Percentiles rank a stretch among this genome's conserved stretches.
phyloP scores from a whole-genome alignment of 2,888 invertebrate species.

The Alentia gelatinosa region DNA sequence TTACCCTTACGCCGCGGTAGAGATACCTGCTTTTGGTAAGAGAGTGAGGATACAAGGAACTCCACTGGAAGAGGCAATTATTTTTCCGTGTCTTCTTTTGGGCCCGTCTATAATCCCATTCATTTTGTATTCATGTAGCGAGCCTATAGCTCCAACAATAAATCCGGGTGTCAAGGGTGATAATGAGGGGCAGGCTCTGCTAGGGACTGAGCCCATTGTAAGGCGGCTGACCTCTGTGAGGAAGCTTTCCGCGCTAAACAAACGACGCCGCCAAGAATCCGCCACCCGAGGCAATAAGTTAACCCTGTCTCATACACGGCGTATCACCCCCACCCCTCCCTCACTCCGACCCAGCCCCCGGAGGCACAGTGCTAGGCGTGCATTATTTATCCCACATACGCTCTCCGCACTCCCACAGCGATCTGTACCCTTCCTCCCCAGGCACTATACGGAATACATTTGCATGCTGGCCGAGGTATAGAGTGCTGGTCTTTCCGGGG shows the following conservation, averaged over 20 bases:
- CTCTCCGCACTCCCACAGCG: not conserved
- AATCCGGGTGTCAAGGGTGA: not conserved
- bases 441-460: not conserved
- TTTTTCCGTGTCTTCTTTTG: not conserved
- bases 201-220: not conserved
- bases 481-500: too few relatives aligned
- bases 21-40: not conserved
- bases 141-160: not conserved
- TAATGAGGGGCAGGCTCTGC: not conserved
- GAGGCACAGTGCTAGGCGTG: not conserved
- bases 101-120: not conserved
- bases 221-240: not conserved
- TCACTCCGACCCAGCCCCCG: too few relatives aligned
- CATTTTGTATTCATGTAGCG: constrained; percentile 27
- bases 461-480: not conserved
- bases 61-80: not conserved
- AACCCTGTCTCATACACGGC: not conserved
- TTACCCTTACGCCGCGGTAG: too few relatives aligned
- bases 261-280: not conserved
- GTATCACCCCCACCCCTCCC: too few relatives aligned
- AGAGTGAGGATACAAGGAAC: not conserved
- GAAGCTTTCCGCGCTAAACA: not conserved
- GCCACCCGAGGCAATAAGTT: not conserved
- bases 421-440: not conserved
- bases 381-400: not conserved